Evolutionary conservation across 2,113 vertebrate genomes (phyloP), one percentile per base, ranked within the genome.

Genomic region (Pomatostomus ruficeps): DNA sequence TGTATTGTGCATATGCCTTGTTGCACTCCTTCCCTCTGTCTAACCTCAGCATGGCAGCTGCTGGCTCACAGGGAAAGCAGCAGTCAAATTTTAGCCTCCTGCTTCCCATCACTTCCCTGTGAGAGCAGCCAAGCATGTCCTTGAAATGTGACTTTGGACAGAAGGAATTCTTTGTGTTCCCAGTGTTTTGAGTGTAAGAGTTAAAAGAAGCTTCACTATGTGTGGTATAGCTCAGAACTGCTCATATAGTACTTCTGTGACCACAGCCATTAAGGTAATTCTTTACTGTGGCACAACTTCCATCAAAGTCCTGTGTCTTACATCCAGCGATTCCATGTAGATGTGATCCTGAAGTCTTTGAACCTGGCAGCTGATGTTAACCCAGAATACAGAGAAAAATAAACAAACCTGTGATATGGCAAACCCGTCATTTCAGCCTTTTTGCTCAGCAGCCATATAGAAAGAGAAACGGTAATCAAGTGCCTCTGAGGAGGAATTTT

Each of bases 1-100:
- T 5, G 18, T 1, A 1, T 11, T 3, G 0, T 51, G 21, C 49
- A 22, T 1, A 0, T 59, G 36, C 28, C 22, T 46, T 18, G 0
- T 24, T 35, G 22, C 5, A 1, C 14, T 80, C 46, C 22, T 54
- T 49, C 26, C 18, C 38, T 88, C 38, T 61, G 12, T 29, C 58
- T 70, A 17, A 48, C 13, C 31, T 29, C 19, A 13, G 18, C 19
- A 2, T 10, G 6, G 71, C 26, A 55, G 26, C 59, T 70, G 11
- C 43, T 2, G 2, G 48, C 49, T 36, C 49, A 10, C 48, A 38
- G 12, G 62, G 40, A 90, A 55, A 72, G 31, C 63, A 55, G 48
- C 21, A 10, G 22, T 14, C 38, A 58, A 2, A 29, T 84, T 75
- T 65, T 67, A 67, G 23, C n/a, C 26, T 74, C 17, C 28, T 81